Evolutionary conservation across 2,113 vertebrate species (phyloP).

Genomic region (Elgaria multicarinata): DNA sequence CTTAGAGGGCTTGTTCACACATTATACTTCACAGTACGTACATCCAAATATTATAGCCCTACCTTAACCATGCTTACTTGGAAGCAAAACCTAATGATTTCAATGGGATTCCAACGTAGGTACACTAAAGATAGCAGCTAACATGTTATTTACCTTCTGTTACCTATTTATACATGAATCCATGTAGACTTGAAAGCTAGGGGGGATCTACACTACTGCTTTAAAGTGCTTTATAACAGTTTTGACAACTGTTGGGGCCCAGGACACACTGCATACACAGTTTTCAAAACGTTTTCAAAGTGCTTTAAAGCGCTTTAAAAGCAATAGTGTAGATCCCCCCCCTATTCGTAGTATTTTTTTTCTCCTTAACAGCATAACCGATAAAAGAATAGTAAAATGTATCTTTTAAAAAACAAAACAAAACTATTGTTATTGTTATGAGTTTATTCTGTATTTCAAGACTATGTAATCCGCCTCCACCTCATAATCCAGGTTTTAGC

Average conservation of each 20-base stretch:
- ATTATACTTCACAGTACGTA: neutral
- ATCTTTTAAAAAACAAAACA: neutral
- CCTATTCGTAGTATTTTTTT: neutral
- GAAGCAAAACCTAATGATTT: neutral
- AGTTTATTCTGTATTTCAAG: neutral
- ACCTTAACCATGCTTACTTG: neutral
- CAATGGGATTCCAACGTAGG: neutral
- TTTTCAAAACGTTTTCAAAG: no score
- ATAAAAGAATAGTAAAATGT: neutral
- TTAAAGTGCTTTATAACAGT: no score
- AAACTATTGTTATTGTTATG: neutral
- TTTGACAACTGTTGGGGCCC: no score
- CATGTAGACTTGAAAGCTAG: neutral
- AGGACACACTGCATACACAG: no score
- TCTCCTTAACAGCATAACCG: neutral
- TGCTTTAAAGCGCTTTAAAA: no score
- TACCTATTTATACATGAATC: neutral
- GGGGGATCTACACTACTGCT: no score
- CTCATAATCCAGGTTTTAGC: no score
- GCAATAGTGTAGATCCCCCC: no score
- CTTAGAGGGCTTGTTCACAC: neutral
- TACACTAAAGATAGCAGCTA: neutral
- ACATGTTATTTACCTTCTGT: neutral
- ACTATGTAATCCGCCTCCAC: neutral
- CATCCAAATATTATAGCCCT: neutral